Percentiles rank a stretch among this genome's conserved stretches.
Evolutionary conservation across 2,113 vertebrate species (phyloP).

Genomic region (Sclerurus mexicanus): DNA sequence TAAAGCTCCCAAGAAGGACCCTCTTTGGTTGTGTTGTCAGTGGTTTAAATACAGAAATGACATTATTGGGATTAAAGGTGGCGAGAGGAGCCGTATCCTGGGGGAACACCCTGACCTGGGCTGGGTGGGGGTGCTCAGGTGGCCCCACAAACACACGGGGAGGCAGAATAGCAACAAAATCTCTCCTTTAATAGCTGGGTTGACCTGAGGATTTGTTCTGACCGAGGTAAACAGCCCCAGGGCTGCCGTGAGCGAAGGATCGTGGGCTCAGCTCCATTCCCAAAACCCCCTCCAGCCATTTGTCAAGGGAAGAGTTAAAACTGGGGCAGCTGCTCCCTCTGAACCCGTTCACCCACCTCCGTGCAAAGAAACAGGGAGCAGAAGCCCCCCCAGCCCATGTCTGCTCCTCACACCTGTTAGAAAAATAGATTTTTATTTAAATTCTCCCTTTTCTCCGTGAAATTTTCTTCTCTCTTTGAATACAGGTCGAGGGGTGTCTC

Average conservation of each 20-base stretch:
- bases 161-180: constrained; percentile 48
- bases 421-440: constrained; percentile 76
- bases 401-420: constrained; percentile 1
- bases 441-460: not conserved
- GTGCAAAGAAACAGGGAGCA: fast-evolving
- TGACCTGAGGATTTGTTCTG: constrained; percentile 68
- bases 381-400: not conserved
- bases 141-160: not conserved
- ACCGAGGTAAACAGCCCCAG: constrained; percentile 3
- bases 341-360: not conserved
- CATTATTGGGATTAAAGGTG: not conserved
- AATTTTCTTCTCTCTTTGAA: not conserved
- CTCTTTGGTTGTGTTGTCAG: fast-evolving
- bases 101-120: not conserved
- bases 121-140: not conserved
- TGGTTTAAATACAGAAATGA: not conserved
- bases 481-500: not conserved
- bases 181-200: constrained; percentile 62
- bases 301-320: not conserved
- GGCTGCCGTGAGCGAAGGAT: not conserved
- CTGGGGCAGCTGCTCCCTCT: not conserved
- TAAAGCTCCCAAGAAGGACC: not conserved
- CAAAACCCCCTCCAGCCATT: not conserved
- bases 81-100: fast-evolving
- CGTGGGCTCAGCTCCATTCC: fast-evolving